phyloP scores from a whole-genome alignment of 2,113 vertebrate species.

The Ptychochromis oligacanthus region DNA sequence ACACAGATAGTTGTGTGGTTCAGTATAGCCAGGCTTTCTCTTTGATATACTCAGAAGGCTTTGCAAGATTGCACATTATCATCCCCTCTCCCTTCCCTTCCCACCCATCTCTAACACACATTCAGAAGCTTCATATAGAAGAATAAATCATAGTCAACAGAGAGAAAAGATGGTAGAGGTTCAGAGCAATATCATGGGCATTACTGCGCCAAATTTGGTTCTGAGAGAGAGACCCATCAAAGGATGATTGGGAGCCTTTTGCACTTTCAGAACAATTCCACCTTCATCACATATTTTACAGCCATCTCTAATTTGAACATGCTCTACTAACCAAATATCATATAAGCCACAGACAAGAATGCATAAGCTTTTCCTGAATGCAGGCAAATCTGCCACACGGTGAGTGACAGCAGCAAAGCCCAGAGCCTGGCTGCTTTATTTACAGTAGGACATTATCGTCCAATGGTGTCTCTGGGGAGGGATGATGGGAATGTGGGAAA shows the following conservation, averaged over 20 bases:
- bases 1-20: conserved; percentile 61
- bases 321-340: conserved; percentile 49
- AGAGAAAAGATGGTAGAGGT: conserved; percentile 27
- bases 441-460: conserved; percentile 73
- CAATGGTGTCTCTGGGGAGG: conserved; percentile 62
- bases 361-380: conserved; percentile 38
- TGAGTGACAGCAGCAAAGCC: conserved; percentile 63
- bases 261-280: conserved; percentile 33
- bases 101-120: conserved; percentile 40
- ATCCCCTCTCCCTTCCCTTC: conserved; percentile 16
- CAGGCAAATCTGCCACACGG: conserved; percentile 34
- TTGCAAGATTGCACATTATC: conserved; percentile 35
- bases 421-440: conserved; percentile 66
- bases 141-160: conserved; percentile 47
- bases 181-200: conserved; percentile 25
- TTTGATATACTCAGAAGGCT: conserved; percentile 54
- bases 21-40: conserved; percentile 47
- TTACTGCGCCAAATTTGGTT: conserved; percentile 45
- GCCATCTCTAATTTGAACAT: conserved; percentile 52
- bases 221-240: conserved; percentile 22
- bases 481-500: conserved; percentile 70
- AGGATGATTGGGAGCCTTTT: conserved; percentile 29
- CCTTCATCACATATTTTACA: conserved; percentile 34
- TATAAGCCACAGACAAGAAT: conserved; percentile 47
- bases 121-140: conserved; percentile 33